Percentiles rank a stretch among this genome's conserved stretches.
Evolutionary conservation across 2,888 invertebrate species (phyloP).

Genomic region (Zaprionus lineosus): DNA sequence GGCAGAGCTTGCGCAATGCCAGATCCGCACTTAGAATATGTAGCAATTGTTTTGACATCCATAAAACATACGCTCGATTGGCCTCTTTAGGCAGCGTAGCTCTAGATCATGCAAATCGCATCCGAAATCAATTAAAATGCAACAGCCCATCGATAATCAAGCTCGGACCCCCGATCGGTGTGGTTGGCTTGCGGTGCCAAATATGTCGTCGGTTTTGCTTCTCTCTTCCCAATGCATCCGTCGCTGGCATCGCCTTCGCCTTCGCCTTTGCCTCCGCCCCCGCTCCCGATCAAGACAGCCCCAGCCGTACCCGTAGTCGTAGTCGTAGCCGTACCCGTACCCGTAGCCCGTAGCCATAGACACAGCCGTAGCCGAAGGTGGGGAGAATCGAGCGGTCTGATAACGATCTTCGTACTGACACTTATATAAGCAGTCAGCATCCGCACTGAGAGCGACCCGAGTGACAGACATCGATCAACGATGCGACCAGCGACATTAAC

Average conservation of each 20-base stretch:
- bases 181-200: conserved; percentile 61
- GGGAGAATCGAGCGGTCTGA: conserved; percentile 28
- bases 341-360: neutral
- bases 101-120: conserved; percentile 71
- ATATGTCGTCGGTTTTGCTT: conserved; percentile 48
- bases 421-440: conserved; percentile 76
- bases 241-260: no score
- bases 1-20: conserved; percentile 60
- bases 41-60: conserved; percentile 75
- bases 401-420: conserved; percentile 60
- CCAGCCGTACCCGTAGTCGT: no score
- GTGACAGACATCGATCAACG: conserved; percentile 75
- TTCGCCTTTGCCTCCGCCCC: no score
- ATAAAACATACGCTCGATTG: conserved; percentile 76
- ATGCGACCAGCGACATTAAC: conserved; percentile 78
- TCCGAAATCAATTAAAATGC: conserved; percentile 71
- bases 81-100: conserved; percentile 66
- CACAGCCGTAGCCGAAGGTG: no score
- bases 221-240: no score
- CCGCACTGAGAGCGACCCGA: conserved; percentile 48
- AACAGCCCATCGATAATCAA: conserved; percentile 68
- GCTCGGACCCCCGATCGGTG: conserved; percentile 20
- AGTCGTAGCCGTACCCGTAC: neutral
- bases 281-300: no score
- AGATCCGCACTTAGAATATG: conserved; percentile 62